Evolutionary conservation across 1,140 invertebrate genomes (phyloP).

Genomic region (Lordiphosa clarofinis): DNA sequence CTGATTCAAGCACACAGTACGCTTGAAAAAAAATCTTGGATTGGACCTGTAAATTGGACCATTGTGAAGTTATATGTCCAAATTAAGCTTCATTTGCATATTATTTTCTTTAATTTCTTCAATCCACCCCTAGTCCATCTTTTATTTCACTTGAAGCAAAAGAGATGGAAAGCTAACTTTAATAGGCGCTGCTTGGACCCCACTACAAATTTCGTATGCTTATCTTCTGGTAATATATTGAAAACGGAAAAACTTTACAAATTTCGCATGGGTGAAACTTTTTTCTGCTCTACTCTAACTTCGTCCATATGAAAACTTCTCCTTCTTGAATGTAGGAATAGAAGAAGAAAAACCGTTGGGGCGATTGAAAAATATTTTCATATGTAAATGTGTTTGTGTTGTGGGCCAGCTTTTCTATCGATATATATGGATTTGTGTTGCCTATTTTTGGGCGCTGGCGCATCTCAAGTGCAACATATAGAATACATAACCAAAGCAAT

Average conservation of each 20-base stretch:
- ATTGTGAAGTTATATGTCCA: too few species aligned
- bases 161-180: too few species aligned
- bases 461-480: constrained; percentile 63
- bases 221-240: constrained; percentile 27
- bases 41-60: too few species aligned
- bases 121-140: too few species aligned
- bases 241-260: constrained; percentile 53
- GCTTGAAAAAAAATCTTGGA: too few species aligned
- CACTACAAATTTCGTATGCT: too few species aligned
- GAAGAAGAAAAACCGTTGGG: constrained; percentile 38
- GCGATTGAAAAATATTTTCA: constrained; percentile 69
- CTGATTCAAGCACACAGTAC: too few species aligned
- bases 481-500: constrained; percentile 6
- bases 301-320: constrained; percentile 49
- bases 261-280: constrained; percentile 49
- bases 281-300: constrained; percentile 33
- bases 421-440: constrained; percentile 40
- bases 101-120: too few species aligned
- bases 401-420: constrained; percentile 29
- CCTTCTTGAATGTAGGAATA: constrained; percentile 16
- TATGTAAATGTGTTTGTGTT: constrained; percentile 64
- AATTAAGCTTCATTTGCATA: too few species aligned
- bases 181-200: too few species aligned
- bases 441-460: constrained; percentile 40
- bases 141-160: too few species aligned